These are phyloP conservation scores for Etheostoma perlongum DNA, from an alignment of 2,797 vertebrate species.

Conservation along the genomic window DNA sequence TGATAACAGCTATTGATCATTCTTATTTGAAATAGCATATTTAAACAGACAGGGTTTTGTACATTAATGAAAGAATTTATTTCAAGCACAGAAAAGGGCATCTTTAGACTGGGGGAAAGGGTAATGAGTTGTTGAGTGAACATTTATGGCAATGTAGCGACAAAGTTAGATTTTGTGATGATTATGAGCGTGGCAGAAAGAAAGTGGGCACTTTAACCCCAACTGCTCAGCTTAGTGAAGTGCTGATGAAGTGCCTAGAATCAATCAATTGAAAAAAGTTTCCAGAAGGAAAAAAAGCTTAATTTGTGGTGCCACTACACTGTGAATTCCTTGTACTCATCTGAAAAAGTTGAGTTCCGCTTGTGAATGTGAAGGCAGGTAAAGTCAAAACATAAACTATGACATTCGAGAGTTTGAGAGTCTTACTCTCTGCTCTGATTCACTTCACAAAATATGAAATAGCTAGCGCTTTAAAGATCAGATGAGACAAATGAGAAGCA, in stretches of 20 bases:
- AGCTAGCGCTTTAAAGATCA: slow-evolving; percentile 53
- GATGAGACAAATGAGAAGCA: slow-evolving; percentile 68
- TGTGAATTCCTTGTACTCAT: neutral
- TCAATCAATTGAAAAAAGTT: slow-evolving; percentile 6
- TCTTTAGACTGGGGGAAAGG: slow-evolving; percentile 9
- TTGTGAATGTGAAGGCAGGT: slow-evolving; percentile 1
- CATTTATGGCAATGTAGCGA: slow-evolving; percentile 5
- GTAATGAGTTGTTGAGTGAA: neutral
- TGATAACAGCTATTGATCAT: slow-evolving; percentile 47
- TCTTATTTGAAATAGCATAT: slow-evolving; percentile 47
- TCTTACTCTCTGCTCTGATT: slow-evolving; percentile 19
- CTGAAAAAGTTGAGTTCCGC: neutral
- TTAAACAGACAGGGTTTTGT: slow-evolving; percentile 35
- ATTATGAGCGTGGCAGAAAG: neutral
- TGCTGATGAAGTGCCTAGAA: neutral
- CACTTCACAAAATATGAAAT: slow-evolving; percentile 55
- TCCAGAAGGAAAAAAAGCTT: neutral
- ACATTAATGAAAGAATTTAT: slow-evolving; percentile 31
- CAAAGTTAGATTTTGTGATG: neutral
- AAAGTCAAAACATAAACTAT: slow-evolving; percentile 28
- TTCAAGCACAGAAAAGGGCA: slow-evolving; percentile 12
- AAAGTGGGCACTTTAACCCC: slow-evolving; percentile 6
- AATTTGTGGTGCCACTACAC: neutral
- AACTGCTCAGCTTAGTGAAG: neutral
- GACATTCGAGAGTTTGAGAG: slow-evolving; percentile 17